Evolutionary conservation across 2,113 vertebrate genomes (phyloP), one percentile per base, ranked within the genome.

Genomic region (Neomonachus schauinslandi): DNA sequence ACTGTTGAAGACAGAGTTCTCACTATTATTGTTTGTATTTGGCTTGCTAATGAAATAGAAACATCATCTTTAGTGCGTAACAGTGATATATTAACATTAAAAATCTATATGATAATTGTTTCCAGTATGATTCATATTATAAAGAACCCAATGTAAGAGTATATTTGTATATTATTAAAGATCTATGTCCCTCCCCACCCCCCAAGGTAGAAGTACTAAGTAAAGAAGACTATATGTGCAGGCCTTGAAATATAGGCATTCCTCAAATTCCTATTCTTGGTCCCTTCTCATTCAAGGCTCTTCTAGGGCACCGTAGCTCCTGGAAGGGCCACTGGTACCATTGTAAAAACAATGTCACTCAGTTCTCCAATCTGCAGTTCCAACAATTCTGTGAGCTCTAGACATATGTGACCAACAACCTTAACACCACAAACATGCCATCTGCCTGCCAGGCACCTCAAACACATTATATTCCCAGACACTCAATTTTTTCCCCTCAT

Each of bases 1-100:
- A 96, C 57, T 36, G 19, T 8, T 94, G 77, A 97, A 98, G 97
- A 84, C 5, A 95, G 15, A 97, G 95, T 18, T 82, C 49, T 79
- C 59, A 72, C 89, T 92, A 85, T 95, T 46, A 92, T 79, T 96
- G 59, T 76, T 93, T 74, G 21, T 85, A 28, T 87, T 39, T 96
- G 36, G 85, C 39, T 91, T 91, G 31, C 4, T 95, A 67, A 69
- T 93, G 67, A 83, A 91, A 91, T 21, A 88, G 14, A 82, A 93
- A 69, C 82, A 49, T 94, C 80, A 59, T 33, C 2, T 94, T 95
- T 13, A 89, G 15, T 83, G 77, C 3, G 89, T 84, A 91, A 63
- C 19, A 82, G 21, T 65, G 49, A 90, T 39, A 39, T 0, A 63
- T 55, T 92, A 77, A 80, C 53, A 72, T 76, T 39, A 93, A 95